Conservation (phyloP, 2,888 invertebrate genomes). For the Dryococelus australis region DNA sequence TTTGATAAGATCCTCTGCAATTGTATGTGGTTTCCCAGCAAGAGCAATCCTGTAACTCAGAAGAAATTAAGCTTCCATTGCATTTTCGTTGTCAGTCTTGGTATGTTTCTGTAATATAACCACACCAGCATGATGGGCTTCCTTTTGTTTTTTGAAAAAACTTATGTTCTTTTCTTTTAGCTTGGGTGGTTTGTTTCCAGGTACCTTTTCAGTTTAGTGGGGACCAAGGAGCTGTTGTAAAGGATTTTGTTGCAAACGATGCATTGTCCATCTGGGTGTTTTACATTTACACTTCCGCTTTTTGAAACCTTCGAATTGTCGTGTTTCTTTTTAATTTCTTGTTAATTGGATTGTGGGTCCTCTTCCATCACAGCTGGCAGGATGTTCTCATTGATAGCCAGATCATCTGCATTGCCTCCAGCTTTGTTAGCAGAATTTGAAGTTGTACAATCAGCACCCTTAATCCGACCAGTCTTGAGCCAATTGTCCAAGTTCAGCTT, state of each 20-base stretch:
- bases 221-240: slow-evolving; percentile 26
- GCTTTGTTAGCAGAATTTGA: no score
- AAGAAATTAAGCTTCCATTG: slow-evolving; percentile 40
- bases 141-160: slow-evolving; percentile 18
- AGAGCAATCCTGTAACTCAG: slow-evolving; percentile 42
- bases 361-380: no score
- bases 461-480: no score
- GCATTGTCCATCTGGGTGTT: neutral
- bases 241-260: slow-evolving; percentile 25
- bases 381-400: no score
- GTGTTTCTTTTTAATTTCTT: no score
- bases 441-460: no score
- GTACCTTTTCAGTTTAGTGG: neutral
- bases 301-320: no score
- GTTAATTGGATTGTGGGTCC: no score
- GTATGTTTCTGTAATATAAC: slow-evolving; percentile 17
- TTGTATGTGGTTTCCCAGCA: slow-evolving; percentile 44
- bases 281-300: neutral
- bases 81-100: slow-evolving; percentile 36
- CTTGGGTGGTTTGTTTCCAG: slow-evolving; percentile 22
- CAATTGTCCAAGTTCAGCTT: no score
- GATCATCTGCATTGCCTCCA: no score
- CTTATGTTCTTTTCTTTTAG: neutral
- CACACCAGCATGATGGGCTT: neutral
- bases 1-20: slow-evolving; percentile 44